Percentiles rank a stretch among this genome's conserved stretches.
Evolutionary conservation across 2,113 vertebrate species (phyloP).

Genomic region (Oceanodroma tethys): DNA sequence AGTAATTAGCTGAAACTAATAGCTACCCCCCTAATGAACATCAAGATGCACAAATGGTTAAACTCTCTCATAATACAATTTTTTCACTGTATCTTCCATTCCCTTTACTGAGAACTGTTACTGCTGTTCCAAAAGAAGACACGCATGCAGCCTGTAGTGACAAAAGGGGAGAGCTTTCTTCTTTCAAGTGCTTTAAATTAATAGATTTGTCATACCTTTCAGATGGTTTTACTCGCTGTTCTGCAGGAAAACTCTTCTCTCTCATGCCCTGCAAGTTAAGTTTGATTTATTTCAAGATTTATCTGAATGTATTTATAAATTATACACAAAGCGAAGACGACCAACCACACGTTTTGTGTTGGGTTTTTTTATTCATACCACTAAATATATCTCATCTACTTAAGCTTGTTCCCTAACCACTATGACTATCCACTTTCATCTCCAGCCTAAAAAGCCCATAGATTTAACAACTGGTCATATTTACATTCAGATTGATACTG

Average conservation of each 20-base stretch:
- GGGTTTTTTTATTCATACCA: not conserved
- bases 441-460: not conserved
- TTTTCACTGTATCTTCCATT: not conserved
- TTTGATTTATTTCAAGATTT: not conserved
- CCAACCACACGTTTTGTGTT: not conserved
- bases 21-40: not conserved
- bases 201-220: conserved; percentile 77
- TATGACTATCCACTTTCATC: not conserved
- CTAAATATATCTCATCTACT: not conserved
- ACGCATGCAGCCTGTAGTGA: not conserved
- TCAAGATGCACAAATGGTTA: not conserved
- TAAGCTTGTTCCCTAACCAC: not conserved
- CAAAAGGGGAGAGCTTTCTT: not conserved
- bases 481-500: not conserved
- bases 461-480: not conserved
- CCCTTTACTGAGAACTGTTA: not conserved
- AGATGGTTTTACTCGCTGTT: conserved; percentile 65
- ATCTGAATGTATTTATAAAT: not conserved
- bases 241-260: conserved; percentile 74
- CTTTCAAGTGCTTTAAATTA: not conserved
- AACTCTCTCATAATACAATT: not conserved
- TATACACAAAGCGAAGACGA: not conserved
- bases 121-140: not conserved
- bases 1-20: not conserved
- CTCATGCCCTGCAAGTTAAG: conserved; percentile 71